phyloP scores from a whole-genome alignment of 2,888 invertebrate species.

The Liodrosophila aerea region DNA sequence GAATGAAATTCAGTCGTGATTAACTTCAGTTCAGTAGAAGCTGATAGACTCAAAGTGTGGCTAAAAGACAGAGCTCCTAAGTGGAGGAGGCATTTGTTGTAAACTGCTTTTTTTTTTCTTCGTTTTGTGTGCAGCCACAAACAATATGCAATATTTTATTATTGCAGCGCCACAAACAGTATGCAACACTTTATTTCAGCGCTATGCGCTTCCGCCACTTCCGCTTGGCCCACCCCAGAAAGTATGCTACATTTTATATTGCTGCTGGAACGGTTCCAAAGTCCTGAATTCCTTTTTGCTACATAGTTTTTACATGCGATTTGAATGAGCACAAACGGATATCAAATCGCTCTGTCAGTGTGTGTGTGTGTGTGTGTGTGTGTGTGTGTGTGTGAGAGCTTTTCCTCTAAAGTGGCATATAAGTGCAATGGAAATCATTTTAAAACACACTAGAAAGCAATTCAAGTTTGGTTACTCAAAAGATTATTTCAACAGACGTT shows the following conservation, averaged over 20 bases:
- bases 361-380: constrained; percentile 23
- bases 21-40: too few species aligned
- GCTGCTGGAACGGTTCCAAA: constrained; percentile 58
- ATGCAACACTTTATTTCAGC: constrained; percentile 75
- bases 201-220: constrained; percentile 61
- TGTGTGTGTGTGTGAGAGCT: constrained; percentile 19
- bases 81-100: too few species aligned
- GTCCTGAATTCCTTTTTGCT: constrained; percentile 48
- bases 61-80: too few species aligned
- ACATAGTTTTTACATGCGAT: constrained; percentile 69
- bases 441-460: constrained; percentile 68
- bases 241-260: constrained; percentile 39
- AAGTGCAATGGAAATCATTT: constrained; percentile 67
- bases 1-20: too few species aligned
- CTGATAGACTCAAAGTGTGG: too few species aligned
- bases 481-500: constrained; percentile 59
- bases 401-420: constrained; percentile 50
- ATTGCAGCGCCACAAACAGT: constrained; percentile 70
- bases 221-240: constrained; percentile 24
- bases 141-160: constrained; percentile 74
- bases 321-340: constrained; percentile 73
- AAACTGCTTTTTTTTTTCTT: too few species aligned
- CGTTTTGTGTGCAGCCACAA: constrained; percentile 34
- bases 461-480: constrained; percentile 32
- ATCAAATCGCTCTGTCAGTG: constrained; percentile 43